Conservation (phyloP, 1,140 invertebrate genomes). For the Cyclina sinensis region DNA sequence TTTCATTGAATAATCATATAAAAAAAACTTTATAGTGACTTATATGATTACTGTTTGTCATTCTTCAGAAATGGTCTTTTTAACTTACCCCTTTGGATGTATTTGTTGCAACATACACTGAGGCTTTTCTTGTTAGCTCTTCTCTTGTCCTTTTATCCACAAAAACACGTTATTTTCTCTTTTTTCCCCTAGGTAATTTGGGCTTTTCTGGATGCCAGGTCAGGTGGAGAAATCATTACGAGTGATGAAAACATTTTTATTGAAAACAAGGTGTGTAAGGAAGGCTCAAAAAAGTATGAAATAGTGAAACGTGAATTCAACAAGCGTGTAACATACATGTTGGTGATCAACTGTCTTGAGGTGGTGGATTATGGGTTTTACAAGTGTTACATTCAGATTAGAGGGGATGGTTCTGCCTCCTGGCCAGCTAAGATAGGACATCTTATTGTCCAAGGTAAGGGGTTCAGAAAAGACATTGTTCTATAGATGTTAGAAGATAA, state of each 20-base stretch:
- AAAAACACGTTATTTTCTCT: too few relatives aligned
- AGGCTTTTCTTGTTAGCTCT: too few relatives aligned
- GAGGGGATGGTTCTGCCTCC: conserved; percentile 34
- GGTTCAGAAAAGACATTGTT: too few relatives aligned
- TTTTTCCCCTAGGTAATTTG: conserved; percentile 56
- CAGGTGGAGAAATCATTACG: conserved; percentile 62
- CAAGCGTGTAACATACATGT: conserved; percentile 58
- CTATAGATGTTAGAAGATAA: too few relatives aligned
- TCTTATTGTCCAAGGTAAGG: conserved; percentile 66
- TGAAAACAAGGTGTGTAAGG: conserved; percentile 51
- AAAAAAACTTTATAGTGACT: too few relatives aligned
- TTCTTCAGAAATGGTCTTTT: too few relatives aligned
- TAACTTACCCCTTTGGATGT: too few relatives aligned
- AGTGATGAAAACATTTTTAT: conserved; percentile 61
- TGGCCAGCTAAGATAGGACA: conserved; percentile 64
- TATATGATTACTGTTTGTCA: too few relatives aligned
- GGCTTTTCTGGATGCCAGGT: conserved; percentile 59
- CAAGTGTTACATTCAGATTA: conserved; percentile 65
- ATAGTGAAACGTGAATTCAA: conserved; percentile 53
- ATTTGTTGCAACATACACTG: too few relatives aligned
- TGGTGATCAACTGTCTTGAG: conserved; percentile 62
- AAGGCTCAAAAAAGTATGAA: conserved; percentile 59
- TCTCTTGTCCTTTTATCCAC: too few relatives aligned
- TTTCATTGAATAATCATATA: too few relatives aligned
- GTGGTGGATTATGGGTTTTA: conserved; percentile 64